A percentile compares a stretch with the other conserved stretches of the same genome.
phyloP scores from a whole-genome alignment of 2,113 vertebrate genomes.

The Vidua chalybeata region DNA sequence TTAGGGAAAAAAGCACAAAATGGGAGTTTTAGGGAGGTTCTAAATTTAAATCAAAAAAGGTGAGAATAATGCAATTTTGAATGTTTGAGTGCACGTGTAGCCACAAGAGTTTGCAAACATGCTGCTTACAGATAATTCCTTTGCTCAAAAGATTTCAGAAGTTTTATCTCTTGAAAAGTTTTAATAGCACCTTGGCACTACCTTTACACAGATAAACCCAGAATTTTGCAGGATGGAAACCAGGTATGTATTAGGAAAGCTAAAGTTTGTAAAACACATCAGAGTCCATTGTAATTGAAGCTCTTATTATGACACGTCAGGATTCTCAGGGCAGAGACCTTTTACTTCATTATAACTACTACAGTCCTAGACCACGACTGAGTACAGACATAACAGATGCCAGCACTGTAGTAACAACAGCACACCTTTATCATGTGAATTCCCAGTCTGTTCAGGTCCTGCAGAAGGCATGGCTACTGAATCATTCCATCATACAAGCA shows the following conservation, averaged over 20 bases:
- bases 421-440: background rate
- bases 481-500: background rate
- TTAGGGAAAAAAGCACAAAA: background rate
- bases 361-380: background rate
- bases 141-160: background rate
- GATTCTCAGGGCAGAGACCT: background rate
- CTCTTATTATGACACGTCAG: background rate
- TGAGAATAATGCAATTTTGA: background rate
- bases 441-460: background rate
- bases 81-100: background rate
- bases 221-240: background rate
- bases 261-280: background rate
- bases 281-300: background rate
- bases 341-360: background rate
- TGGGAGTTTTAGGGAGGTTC: rapidly evolving
- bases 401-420: background rate
- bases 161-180: background rate
- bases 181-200: background rate
- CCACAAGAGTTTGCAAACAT: background rate
- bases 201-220: background rate
- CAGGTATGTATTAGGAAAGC: background rate
- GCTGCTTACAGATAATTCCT: background rate
- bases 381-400: background rate
- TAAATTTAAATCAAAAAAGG: background rate
- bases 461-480: background rate